Base-by-base conservation (phyloP, 2,888 invertebrate genomes). In the Dryadula phaetusa region DNA sequence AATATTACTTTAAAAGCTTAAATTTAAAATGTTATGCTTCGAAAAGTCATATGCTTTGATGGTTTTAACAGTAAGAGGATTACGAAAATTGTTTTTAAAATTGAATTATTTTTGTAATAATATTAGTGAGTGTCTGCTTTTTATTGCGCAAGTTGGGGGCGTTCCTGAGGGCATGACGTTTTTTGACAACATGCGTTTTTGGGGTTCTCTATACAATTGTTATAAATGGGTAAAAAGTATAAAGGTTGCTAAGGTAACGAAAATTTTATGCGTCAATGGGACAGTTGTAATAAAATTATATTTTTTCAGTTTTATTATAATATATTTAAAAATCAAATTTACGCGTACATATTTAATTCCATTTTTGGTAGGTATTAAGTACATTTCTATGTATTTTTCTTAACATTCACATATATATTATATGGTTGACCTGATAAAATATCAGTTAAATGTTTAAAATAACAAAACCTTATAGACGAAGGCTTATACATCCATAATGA, bases 401-500 rank as follows among this genome's bases (percentile, higher is more conserved):
- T 44, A 18, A 44, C 6, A 16, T 18, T 3, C 10, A 1, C 8
- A 44, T n/a, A 18, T 44, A 8, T 8, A 44, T 18, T 18, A 2
- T 44, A 6, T 14, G 16, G 34, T 18, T 18, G 5, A 37, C n/a
- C 20, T 22, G 14, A n/a, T 54, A 22, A 54, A 20, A 37, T 42
- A 28, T 52, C 28, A 8, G 14, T 46, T 25, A 56, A 64, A 47
- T 47, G 7, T 4, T 32, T 16, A 76, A 72, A 75, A 72, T 79
- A 73, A 77, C 74, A 64, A 70, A 70, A 74, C 67, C 70, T 79
- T 76, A 76, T 70, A 73, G 67, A 74, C 76, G 72, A 74, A 72
- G 67, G 67, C 72, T 70, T 71, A 80, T 81, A 79, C 78, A 82
- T 81, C 77, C 77, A 75, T 74, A 72, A 69, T 72, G 72, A 60